Base-by-base conservation (phyloP, 1,140 invertebrate genomes). In the Leptinotarsa lineolata region DNA sequence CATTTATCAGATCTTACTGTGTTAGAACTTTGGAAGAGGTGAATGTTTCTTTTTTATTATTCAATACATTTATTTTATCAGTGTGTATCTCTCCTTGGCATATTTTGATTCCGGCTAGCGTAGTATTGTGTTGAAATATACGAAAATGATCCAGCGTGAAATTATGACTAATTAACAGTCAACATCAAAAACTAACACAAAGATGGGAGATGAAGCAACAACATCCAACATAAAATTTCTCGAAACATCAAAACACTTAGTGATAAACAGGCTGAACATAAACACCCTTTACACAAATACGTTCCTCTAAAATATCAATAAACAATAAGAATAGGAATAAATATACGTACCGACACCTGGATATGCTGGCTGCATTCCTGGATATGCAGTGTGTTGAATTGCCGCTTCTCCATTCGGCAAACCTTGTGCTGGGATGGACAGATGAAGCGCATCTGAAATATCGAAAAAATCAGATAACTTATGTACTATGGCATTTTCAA, bases 341-440 rank as follows among this genome's bases (percentile, higher is more conserved):
- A n/a, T 24, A 22, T 60, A 93, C 93, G 93, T 89, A 95, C 94
- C 94, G 88, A 95, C 95, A 86, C 94, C 93, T 76, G 94, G 92
- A 88, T 96, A 97, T 74, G 74, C 77, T 18, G 94, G 92, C 86
- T 94, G 94, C 88, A 97, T 94, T 82, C 93, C 92, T 75, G 94
- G 89, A 87, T 95, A 96, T 78, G 92, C 91, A 12, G 77, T 72
- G 85, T 94, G 93, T 84, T 94, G 93, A 73, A 95, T 88, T 60
- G 94, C 92, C 73, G 93, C 92, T 78, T 96, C 95, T 77, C 95
- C 95, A 86, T 96, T 96, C 77, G 93, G 91, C 83, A 96, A 87
- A 76, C 93, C 93, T 87, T 95, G 93, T 80, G 94, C 93, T 89
- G 93, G 91, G 89, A 95, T 93, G 83, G 92, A 92, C 86, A 94